Evolutionary conservation across 2,888 invertebrate species (phyloP).

Genomic region (Dromius quadrimaculatus): DNA sequence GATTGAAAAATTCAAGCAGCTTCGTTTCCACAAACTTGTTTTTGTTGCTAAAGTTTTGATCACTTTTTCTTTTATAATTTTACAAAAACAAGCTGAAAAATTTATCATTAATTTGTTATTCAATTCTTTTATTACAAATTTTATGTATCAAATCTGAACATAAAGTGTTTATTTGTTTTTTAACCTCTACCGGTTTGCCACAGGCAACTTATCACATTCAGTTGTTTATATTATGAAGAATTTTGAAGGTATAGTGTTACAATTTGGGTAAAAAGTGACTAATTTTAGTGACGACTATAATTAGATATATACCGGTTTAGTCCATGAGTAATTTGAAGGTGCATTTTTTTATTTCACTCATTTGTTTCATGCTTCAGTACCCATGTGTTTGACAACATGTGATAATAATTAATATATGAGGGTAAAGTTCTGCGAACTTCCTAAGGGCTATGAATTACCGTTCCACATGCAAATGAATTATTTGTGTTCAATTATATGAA

Average conservation of each 20-base stretch:
- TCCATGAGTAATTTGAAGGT: conserved; percentile 21
- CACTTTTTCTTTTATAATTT: conserved; percentile 14
- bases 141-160: too few relatives aligned
- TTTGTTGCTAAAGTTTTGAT: conserved; percentile 24
- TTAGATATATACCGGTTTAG: conserved; percentile 10
- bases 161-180: too few relatives aligned
- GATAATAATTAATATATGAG: conserved; percentile 36
- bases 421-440: conserved; percentile 29
- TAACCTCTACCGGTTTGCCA: too few relatives aligned
- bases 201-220: too few relatives aligned
- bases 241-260: too few relatives aligned
- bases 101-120: too few relatives aligned
- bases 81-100: too few relatives aligned
- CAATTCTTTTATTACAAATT: too few relatives aligned
- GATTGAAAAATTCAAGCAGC: conserved; percentile 23
- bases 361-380: conserved; percentile 23
- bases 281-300: conserved; percentile 8
- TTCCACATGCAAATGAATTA: conserved; percentile 31
- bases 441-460: conserved; percentile 26
- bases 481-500: conserved; percentile 25
- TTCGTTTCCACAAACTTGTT: conserved; percentile 23
- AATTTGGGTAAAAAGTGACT: conserved; percentile 1
- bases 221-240: too few relatives aligned
- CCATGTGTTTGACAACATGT: conserved; percentile 40
- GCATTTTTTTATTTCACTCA: conserved; percentile 17